These are phyloP conservation scores for Siderastrea siderea DNA, from an alignment of 92 coral and sea anemone species.

Conservation along the genomic window DNA sequence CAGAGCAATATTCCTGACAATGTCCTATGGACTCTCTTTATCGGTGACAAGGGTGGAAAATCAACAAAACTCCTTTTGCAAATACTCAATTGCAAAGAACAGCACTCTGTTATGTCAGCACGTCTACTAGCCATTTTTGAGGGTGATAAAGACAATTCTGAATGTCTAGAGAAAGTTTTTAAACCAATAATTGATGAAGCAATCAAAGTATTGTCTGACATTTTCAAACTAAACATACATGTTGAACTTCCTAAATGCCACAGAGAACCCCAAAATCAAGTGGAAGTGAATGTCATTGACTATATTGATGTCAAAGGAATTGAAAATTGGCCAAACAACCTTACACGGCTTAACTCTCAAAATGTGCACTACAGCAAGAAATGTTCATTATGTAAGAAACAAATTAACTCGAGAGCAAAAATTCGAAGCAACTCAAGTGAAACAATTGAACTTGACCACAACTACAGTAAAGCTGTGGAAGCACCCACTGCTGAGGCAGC, in stretches of 20 bases:
- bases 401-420: neutral
- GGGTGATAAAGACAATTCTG: slow-evolving; percentile 16
- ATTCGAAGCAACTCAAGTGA: neutral
- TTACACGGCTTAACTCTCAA: slow-evolving; percentile 5
- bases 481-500: neutral
- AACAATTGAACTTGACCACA: neutral
- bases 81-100: slow-evolving; percentile 39
- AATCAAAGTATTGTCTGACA: neutral
- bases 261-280: neutral
- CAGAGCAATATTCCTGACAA: slow-evolving; percentile 30
- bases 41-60: slow-evolving; percentile 59
- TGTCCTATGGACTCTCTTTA: slow-evolving; percentile 39
- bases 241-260: slow-evolving; percentile 6
- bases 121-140: slow-evolving; percentile 23
- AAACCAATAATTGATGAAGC: neutral
- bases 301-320: slow-evolving; percentile 13
- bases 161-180: neutral
- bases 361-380: neutral
- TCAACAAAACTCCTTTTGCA: slow-evolving; percentile 57
- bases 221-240: slow-evolving; percentile 1
- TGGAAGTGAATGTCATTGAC: neutral
- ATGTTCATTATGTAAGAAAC: slow-evolving; percentile 1
- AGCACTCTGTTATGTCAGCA: slow-evolving; percentile 57
- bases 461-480: neutral
- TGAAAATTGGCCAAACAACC: slow-evolving; percentile 26